Evolutionary conservation across 2,113 vertebrate genomes (phyloP).

Genomic region (Sula dactylatra): DNA sequence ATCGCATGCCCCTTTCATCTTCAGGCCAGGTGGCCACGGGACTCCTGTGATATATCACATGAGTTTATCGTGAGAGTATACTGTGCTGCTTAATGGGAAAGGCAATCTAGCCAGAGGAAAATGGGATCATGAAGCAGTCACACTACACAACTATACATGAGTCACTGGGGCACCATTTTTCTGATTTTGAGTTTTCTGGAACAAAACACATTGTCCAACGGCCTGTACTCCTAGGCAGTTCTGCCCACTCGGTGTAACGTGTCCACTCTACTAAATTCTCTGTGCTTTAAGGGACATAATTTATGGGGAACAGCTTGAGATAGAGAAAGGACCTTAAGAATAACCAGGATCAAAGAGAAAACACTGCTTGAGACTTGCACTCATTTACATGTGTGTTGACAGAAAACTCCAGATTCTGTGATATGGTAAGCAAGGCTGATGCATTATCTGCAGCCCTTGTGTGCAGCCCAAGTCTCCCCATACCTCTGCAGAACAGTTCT

Average conservation of each 20-base stretch:
- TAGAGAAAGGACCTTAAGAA: neutral
- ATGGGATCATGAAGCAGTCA: neutral
- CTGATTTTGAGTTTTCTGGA: neutral
- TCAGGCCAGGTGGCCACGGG: neutral
- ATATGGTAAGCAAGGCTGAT: neutral
- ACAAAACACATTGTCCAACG: neutral
- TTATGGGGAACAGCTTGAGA: neutral
- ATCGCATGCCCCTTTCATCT: neutral
- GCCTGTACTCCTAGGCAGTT: neutral
- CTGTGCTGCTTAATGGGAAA: neutral
- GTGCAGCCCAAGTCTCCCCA: neutral
- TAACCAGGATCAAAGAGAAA: neutral
- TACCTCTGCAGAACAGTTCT: neutral
- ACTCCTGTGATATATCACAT: neutral
- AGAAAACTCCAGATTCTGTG: neutral
- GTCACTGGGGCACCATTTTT: neutral
- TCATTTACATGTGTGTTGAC: neutral
- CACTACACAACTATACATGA: neutral
- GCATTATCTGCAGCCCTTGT: neutral
- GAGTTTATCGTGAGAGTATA: neutral
- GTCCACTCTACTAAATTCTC: neutral
- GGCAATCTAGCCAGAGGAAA: neutral
- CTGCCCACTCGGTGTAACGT: neutral
- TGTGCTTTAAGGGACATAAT: neutral
- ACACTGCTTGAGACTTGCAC: neutral